These are phyloP conservation scores for Vidua macroura DNA, from an alignment of 2,113 vertebrate species.

Conservation along the genomic window DNA sequence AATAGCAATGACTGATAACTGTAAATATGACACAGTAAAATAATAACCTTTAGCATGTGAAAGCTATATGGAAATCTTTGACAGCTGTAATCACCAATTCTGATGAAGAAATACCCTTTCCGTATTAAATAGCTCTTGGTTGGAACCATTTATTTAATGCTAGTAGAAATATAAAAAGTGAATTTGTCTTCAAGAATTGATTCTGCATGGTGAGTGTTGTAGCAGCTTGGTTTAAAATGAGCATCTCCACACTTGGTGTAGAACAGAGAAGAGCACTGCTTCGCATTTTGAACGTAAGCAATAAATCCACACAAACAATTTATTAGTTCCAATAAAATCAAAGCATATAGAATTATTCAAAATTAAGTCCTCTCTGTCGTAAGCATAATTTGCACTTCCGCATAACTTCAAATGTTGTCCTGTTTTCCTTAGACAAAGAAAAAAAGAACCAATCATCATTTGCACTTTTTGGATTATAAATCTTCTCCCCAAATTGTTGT, in stretches of 20 bases:
- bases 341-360: background rate
- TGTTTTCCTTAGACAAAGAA: constrained; percentile 6
- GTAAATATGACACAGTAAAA: constrained; percentile 12
- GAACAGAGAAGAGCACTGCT: background rate
- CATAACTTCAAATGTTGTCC: background rate
- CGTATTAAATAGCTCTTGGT: background rate
- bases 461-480: constrained; percentile 25
- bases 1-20: background rate
- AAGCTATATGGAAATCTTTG: background rate
- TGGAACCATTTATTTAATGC: constrained; percentile 1
- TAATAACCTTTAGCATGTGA: background rate
- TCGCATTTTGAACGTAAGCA: background rate
- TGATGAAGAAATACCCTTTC: constrained; percentile 15
- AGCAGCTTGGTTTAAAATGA: background rate
- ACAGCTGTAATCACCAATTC: background rate
- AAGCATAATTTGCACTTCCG: background rate
- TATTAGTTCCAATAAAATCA: constrained; percentile 26
- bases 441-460: background rate
- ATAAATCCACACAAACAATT: background rate
- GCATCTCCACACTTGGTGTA: background rate
- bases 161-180: background rate
- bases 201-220: background rate
- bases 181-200: constrained; percentile 7
- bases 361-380: background rate
- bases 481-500: background rate